Percentiles rank a stretch among this genome's conserved stretches.
These are phyloP conservation scores for Caranx ignobilis DNA, from an alignment of 2,113 vertebrate species.

Conservation along the genomic window DNA sequence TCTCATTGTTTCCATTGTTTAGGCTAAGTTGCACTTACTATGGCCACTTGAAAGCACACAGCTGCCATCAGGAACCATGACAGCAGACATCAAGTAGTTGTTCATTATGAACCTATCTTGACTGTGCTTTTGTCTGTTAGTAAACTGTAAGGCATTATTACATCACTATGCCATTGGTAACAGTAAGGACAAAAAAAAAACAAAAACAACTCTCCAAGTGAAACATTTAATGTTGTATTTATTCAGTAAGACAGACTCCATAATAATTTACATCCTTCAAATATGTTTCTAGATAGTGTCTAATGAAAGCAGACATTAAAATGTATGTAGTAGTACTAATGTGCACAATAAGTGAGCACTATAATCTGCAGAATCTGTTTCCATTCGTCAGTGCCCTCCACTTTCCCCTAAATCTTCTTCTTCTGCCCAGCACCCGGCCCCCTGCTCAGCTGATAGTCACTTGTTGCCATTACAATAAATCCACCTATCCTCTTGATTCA, in stretches of 20 bases:
- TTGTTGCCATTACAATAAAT: constrained; percentile 74
- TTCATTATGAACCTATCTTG: background rate
- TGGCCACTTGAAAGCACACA: background rate
- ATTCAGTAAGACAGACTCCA: background rate
- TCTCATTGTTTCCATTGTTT: background rate
- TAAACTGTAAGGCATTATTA: background rate
- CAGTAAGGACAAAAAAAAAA: no score
- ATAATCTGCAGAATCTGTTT: constrained; percentile 1
- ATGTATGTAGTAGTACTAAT: background rate
- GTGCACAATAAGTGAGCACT: background rate
- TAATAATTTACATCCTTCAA: constrained; percentile 10
- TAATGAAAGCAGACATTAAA: background rate
- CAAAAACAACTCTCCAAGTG: background rate
- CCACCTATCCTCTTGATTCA: constrained; percentile 54
- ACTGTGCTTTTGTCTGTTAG: background rate
- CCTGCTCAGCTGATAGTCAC: constrained; percentile 13
- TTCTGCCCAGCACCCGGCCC: constrained; percentile 36
- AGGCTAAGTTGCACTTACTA: background rate
- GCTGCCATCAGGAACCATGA: background rate
- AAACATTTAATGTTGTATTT: constrained; percentile 10
- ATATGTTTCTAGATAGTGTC: background rate
- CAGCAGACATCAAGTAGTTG: background rate
- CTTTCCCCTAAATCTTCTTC: constrained; percentile 23
- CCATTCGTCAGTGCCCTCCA: background rate
- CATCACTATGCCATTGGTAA: background rate